Base-by-base conservation (phyloP, 2,797 vertebrate species). In the Diplodus puntazzo region DNA sequence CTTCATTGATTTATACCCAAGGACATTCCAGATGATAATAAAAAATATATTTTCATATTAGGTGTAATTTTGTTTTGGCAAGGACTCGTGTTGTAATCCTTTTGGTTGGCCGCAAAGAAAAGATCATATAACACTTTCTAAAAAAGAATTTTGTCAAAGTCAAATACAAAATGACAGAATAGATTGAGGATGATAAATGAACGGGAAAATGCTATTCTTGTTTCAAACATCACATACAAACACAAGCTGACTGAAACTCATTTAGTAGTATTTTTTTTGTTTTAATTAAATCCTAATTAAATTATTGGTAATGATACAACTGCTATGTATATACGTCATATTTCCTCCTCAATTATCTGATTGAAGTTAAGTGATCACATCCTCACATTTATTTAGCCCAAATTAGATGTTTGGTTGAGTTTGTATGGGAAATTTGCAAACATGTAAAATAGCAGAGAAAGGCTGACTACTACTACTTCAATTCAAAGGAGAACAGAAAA, bases 1-100 rank as follows among this genome's bases (percentile, higher is more conserved):
- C 68, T 49, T 67, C 27, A 30, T 34, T 76, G 25, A 73, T 55
- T 67, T 61, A 4, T 27, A 55, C 72, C 52, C 61, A 71, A 77
- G 66, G 52, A 42, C 34, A 70, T 67, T 67, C 46, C 55, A 27
- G 25, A 57, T 39, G 14, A 63, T 43, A 30, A 49, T 42, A 18
- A 63, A 27, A 18, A 34, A 18, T 7, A 14, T 54, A 3, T 52
- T 21, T 21, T 9, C 11, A 55, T 7, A 23, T 53, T 53, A 17
- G 49, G 39, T 55, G 21, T 25, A 20, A 45, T 69, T 57, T 46
- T 17, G 7, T 21, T 27, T 57, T 55, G 30, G 42, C 4, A 21
- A 10, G 3, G 27, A 52, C 14, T 42, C 30, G 30, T 34, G 49
- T 23, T 48, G 62, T n/a, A 2, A 25, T 62, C 3, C 25, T 9